These are phyloP conservation scores for Typhlomys cinereus DNA, from an alignment of 2,113 vertebrate genomes.

Conservation along the genomic window DNA sequence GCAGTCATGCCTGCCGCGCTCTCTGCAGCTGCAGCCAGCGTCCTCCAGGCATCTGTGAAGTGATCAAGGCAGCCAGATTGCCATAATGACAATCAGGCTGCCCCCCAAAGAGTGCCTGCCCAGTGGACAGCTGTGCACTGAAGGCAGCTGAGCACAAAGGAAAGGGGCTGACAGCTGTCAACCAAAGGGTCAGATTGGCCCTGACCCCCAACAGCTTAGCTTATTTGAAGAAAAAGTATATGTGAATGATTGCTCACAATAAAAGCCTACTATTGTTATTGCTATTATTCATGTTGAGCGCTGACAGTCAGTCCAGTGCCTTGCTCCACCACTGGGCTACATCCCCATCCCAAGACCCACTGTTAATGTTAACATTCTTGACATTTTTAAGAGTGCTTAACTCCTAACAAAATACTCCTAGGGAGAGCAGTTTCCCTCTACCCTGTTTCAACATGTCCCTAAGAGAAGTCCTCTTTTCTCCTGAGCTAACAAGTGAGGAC, in stretches of 20 bases:
- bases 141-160: background rate
- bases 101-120: background rate
- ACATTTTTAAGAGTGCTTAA: too few relatives aligned
- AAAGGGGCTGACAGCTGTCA: background rate
- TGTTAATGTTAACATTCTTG: too few relatives aligned
- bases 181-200: background rate
- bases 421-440: too few relatives aligned
- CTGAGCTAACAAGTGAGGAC: background rate
- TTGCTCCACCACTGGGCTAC: too few relatives aligned
- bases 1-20: background rate
- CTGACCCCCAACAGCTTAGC: background rate
- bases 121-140: background rate
- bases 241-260: background rate
- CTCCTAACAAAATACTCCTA: too few relatives aligned
- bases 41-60: background rate
- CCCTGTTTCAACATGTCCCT: too few relatives aligned
- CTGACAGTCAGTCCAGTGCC: too few relatives aligned
- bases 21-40: background rate
- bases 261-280: background rate
- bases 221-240: background rate
- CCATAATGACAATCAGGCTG: too few relatives aligned
- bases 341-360: too few relatives aligned
- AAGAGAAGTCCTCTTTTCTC: too few relatives aligned
- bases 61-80: background rate
- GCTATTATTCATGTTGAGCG: background rate